Conservation (phyloP, 2,797 vertebrate genomes). For the Melanotaenia parkinsoni region DNA sequence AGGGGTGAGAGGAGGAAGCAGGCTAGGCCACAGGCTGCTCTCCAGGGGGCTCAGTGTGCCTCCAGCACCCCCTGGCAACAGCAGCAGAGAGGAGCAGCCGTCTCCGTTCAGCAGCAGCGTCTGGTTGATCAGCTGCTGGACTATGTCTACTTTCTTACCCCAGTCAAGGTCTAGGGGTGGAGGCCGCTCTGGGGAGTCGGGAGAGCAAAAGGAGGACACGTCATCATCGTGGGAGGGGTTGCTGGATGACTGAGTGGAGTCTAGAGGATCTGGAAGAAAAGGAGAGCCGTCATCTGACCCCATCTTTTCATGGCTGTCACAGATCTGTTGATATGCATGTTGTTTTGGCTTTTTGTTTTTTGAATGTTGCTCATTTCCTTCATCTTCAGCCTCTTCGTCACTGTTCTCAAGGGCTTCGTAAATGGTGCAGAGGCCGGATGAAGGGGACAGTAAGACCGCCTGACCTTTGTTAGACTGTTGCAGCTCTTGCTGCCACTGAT, state of each 20-base stretch:
- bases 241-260: constrained; percentile 35
- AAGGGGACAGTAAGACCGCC: constrained; percentile 69
- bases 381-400: constrained; percentile 67
- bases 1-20: constrained; percentile 88
- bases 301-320: constrained; percentile 26
- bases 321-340: neutral
- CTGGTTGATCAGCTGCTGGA: constrained; percentile 93
- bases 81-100: constrained; percentile 77
- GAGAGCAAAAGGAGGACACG: constrained; percentile 13
- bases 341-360: neutral
- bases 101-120: constrained; percentile 86
- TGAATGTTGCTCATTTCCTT: constrained; percentile 12
- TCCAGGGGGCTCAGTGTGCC: constrained; percentile 88
- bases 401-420: constrained; percentile 88
- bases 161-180: constrained; percentile 81
- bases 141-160: constrained; percentile 87
- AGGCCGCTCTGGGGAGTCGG: constrained; percentile 58
- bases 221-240: constrained; percentile 43
- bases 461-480: constrained; percentile 64
- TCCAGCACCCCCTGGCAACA: constrained; percentile 77
- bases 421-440: constrained; percentile 87
- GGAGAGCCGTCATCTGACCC: constrained; percentile 13
- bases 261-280: constrained; percentile 7
- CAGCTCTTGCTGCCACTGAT: constrained; percentile 84
- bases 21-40: constrained; percentile 90